Conservation (phyloP, 1,140 invertebrate genomes). For the Elymnias hypermnestra region DNA sequence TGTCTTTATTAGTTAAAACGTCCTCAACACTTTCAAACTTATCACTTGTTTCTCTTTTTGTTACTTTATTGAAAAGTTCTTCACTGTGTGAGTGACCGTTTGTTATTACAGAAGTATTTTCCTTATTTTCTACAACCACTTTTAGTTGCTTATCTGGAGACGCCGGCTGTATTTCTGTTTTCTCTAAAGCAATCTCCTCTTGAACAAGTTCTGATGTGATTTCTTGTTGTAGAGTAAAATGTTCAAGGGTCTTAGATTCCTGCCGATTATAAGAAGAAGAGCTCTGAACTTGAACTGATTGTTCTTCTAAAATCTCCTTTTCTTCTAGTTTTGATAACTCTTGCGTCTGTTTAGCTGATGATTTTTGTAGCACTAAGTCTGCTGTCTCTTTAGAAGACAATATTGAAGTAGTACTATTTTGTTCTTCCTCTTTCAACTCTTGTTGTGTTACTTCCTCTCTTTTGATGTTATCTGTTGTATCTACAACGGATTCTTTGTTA, state of each 20-base stretch:
- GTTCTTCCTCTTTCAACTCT: too few species aligned
- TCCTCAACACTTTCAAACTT: too few species aligned
- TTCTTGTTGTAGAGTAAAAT: too few species aligned
- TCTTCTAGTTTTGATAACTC: background rate
- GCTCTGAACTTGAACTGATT: constrained; percentile 10
- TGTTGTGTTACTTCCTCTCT: background rate
- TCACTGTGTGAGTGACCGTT: too few species aligned
- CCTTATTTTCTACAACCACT: constrained; percentile 6
- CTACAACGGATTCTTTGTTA: background rate
- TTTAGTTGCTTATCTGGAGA: too few species aligned
- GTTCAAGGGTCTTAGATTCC: constrained; percentile 20
- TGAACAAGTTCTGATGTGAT: constrained; percentile 2
- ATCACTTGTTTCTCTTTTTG: too few species aligned
- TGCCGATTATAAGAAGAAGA: constrained; percentile 24
- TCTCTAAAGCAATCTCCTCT: background rate
- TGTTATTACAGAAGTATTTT: constrained; percentile 9
- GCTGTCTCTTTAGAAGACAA: background rate
- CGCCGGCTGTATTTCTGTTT: constrained; percentile 2
- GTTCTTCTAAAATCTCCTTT: background rate
- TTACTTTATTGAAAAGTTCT: too few species aligned
- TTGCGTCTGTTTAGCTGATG: constrained; percentile 1
- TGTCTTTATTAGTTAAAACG: too few species aligned
- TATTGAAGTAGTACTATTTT: background rate
- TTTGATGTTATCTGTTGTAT: background rate
- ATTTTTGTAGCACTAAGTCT: background rate